A percentile compares a stretch with the other conserved stretches of the same genome.
Conservation (phyloP, 2,797 vertebrate species). For the Botia almorhae region DNA sequence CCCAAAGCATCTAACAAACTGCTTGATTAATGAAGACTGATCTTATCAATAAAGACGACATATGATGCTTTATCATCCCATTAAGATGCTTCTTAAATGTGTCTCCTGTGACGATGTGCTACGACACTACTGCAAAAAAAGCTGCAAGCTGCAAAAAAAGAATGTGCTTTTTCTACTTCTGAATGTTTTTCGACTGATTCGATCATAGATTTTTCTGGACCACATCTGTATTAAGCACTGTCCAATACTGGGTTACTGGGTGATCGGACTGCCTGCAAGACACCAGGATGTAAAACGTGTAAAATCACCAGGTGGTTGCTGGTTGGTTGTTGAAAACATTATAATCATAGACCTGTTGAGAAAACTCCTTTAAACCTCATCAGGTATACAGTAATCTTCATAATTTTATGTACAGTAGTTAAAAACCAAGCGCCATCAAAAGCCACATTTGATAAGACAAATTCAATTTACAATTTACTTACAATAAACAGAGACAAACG, state of each 20-base stretch:
- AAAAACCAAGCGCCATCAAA: neutral
- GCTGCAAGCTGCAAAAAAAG: too few species aligned
- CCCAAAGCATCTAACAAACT: neutral
- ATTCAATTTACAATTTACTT: neutral
- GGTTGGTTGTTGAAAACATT: too few species aligned
- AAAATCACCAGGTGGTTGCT: too few species aligned
- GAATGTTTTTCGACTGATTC: too few species aligned
- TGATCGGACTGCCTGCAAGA: too few species aligned
- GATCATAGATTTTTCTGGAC: too few species aligned
- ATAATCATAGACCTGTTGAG: too few species aligned
- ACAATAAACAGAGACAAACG: neutral
- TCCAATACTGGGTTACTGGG: too few species aligned
- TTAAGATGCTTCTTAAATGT: neutral
- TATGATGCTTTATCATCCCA: neutral
- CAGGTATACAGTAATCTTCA: neutral
- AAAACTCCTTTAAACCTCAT: neutral
- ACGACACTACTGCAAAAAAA: too few species aligned
- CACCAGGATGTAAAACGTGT: too few species aligned
- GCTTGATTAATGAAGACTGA: neutral
- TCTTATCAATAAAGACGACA: neutral
- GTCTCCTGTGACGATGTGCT: neutral
- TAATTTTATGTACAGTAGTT: neutral
- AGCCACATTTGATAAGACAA: neutral
- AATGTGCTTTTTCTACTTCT: too few species aligned
- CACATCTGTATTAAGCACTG: too few species aligned